Evolutionary conservation across 2,888 invertebrate genomes (phyloP), one percentile per base, ranked within the genome.

Genomic region (Agrotis ipsilon): DNA sequence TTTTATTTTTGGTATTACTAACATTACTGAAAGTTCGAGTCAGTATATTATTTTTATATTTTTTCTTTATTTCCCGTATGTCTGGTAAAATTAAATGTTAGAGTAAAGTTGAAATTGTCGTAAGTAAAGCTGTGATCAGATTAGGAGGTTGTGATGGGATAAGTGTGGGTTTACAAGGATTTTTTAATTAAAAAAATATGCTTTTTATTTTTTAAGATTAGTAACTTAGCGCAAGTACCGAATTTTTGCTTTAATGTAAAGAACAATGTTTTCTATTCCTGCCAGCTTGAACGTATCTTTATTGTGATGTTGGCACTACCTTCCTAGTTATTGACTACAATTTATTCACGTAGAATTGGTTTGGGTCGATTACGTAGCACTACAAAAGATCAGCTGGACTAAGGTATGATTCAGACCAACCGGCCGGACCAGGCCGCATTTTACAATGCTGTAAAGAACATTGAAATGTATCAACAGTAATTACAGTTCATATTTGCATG

Each of bases 41-140:
- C 45, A 14, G 1, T 45, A 3, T 16, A 45, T 16, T 16, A 5
- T 45, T 45, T 45, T 16, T 45, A 5, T 16, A 0, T 16, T 16
- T 45, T 45, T 16, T 14, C 14, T 54, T 18, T n/a, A 27, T 27
- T 58, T 14, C 48, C 55, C 70, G 66, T 83, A 79, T 70, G 64
- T 82, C 81, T 86, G 87, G 87, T 86, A 78, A 80, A 78, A 78
- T 78, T 78, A 71, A 80, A 80, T 80, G 78, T 85, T 89, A 89
- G 86, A 67, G 74, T 90, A 89, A 88, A 86, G 81, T 88, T 85
- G 86, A 32, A 82, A 61, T 88, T 88, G 86, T 90, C 89, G 92
- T 93, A 93, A 93, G 92, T 91, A 88, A 92, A 91, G 91, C 96
- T 95, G 95, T 96, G 95, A 96, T 96, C 94, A 92, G 94, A 91